Conservation (phyloP, 2,797 vertebrate genomes). For the Potorous gilbertii region DNA sequence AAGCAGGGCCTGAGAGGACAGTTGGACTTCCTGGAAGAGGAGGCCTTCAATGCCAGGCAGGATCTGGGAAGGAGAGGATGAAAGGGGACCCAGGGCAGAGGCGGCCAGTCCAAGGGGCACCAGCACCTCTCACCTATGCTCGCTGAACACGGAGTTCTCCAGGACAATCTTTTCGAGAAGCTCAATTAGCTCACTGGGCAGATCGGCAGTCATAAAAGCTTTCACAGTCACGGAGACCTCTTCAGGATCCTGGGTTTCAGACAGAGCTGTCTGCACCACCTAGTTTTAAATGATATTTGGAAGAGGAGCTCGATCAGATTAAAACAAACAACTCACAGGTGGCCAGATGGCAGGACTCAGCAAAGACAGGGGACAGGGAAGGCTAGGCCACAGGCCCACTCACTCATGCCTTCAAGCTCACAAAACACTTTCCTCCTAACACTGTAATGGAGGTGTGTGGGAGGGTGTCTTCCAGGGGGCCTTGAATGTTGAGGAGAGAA, state of each 20-base stretch:
- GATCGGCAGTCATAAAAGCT: conserved; percentile 93
- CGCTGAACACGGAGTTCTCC: conserved; percentile 93
- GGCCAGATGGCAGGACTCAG: not conserved
- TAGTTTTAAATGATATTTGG: conserved; percentile 71
- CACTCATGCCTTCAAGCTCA: not conserved
- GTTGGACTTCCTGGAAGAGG: not conserved
- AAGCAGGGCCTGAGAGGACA: not conserved
- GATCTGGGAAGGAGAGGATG: no score
- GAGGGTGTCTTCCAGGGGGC: not conserved
- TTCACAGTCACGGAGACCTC: conserved; percentile 92
- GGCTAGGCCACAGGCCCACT: not conserved
- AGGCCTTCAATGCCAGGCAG: no score
- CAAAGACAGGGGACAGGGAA: not conserved
- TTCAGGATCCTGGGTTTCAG: conserved; percentile 93
- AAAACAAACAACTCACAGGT: not conserved
- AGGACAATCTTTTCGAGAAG: conserved; percentile 94
- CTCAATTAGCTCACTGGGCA: conserved; percentile 92
- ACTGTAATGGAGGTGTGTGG: not conserved
- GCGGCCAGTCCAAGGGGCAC: fast-evolving
- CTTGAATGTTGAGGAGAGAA: no score
- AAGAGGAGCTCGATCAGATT: conserved; percentile 6
- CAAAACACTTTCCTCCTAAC: not conserved
- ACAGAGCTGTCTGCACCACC: conserved; percentile 89
- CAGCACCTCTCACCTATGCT: conserved; percentile 88
- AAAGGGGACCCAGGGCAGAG: not conserved